Evolutionary conservation across 2,797 vertebrate species (phyloP), one percentile per base, ranked within the genome.

Genomic region (Neosalanx taihuensis): DNA sequence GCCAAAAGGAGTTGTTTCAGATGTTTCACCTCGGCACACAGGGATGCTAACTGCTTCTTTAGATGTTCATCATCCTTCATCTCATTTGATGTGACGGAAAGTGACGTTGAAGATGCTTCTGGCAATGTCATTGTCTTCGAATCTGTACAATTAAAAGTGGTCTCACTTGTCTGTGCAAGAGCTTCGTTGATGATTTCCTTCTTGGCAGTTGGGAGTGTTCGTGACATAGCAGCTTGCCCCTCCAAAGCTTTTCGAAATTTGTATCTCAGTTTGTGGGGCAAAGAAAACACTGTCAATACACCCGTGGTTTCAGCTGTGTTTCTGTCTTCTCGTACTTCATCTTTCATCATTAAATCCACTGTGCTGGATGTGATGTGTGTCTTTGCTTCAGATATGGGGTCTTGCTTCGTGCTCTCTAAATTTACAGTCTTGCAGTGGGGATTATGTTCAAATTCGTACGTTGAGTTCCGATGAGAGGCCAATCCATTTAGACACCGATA

Each of bases 211-310:
- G 26, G 12, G 53, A 59, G 26, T 23, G 20, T 46, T 58, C 59
- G 18, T 1, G 1, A 49, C 7, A 63, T 60, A 13, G 10, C 9
- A 20, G 7, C n/a, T 46, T 6, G 30, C 12, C 56, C 37, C 13
- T n/a, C 29, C 7, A 53, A 6, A 6, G n/a, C 17, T 66, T 76
- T 71, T 49, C 31, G 67, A 5, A 71, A 56, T 76, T 88, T 86
- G 73, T 82, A 84, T 68, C 86, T 83, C 37, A 88, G 69, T 76
- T 86, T 88, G 67, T 88, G 82, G 6, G 86, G 86, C 29, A 88
- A 68, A 33, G 74, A 71, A 7, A 73, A 51, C 30, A n/a, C 15
- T 7, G 46, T 33, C 6, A 5, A 67, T 4, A 49, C 58, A 29
- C 60, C 51, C 13, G 31, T 7, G 60, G 41, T 63, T 30, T 72